Percentiles rank a stretch among this genome's conserved stretches.
Conservation (phyloP, 1,140 invertebrate species). For the Calephelis nemesis region DNA sequence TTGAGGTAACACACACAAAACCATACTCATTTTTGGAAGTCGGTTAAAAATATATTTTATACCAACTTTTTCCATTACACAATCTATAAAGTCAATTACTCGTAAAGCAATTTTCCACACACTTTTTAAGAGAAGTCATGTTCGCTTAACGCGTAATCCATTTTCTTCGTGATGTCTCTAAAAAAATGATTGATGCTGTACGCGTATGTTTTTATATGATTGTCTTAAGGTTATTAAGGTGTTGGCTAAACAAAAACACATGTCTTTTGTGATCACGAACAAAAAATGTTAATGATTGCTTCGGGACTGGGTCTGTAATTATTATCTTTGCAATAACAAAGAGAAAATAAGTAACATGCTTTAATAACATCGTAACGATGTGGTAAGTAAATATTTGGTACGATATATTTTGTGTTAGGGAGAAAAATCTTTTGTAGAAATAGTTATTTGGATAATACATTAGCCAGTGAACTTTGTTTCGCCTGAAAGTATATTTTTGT, state of each 20-base stretch:
- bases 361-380: background rate
- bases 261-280: conserved; percentile 31
- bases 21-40: too few species aligned
- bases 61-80: conserved; percentile 23
- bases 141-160: conserved; percentile 63
- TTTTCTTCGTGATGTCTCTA: conserved; percentile 49
- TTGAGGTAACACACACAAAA: too few species aligned
- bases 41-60: background rate
- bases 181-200: conserved; percentile 71
- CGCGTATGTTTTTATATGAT: conserved; percentile 49
- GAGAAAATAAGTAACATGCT: conserved; percentile 6
- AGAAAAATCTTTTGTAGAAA: background rate
- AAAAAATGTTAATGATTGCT: conserved; percentile 41
- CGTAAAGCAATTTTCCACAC: conserved; percentile 68
- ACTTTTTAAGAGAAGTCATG: conserved; percentile 58
- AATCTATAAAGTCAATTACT: conserved; percentile 47
- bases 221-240: conserved; percentile 51
- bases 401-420: too few species aligned
- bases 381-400: background rate
- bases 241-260: conserved; percentile 29
- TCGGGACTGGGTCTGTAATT: conserved; percentile 18
- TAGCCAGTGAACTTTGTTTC: too few species aligned
- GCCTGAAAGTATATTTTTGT: too few species aligned
- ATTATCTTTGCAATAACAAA: conserved; percentile 21
- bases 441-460: background rate